Conservation (phyloP, 1,140 invertebrate species). For the Brachionus sp. region DNA sequence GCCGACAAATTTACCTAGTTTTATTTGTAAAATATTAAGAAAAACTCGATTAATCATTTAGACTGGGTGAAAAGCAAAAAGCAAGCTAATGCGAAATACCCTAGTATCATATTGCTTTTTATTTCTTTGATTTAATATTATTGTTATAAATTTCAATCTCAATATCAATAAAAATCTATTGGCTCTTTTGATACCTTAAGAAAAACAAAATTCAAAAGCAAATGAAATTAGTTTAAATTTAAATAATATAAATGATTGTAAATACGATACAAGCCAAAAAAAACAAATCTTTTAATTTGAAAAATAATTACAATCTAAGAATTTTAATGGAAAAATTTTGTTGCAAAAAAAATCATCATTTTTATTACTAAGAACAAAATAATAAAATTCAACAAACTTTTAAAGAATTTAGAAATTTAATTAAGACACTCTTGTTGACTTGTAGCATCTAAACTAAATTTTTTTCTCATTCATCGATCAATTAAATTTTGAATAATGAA, state of each 20-base stretch:
- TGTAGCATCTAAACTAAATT: too few species aligned
- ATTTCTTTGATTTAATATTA: not conserved
- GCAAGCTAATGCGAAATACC: not conserved
- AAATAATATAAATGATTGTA: not conserved
- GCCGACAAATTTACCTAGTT: not conserved
- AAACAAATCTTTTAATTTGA: too few species aligned
- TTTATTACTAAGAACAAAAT: too few species aligned
- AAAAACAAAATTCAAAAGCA: not conserved
- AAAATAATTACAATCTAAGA: too few species aligned
- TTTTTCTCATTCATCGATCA: too few species aligned
- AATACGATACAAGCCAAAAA: too few species aligned
- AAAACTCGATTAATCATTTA: not conserved
- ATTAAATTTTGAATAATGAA: too few species aligned
- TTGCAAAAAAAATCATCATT: too few species aligned
- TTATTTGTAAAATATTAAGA: not conserved
- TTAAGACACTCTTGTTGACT: too few species aligned
- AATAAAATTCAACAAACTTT: too few species aligned
- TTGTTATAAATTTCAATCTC: not conserved
- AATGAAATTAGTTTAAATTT: not conserved
- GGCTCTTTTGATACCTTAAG: not conserved
- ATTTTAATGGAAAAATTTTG: too few species aligned
- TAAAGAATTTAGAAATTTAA: too few species aligned
- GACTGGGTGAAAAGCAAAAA: not conserved
- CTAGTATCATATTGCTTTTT: not conserved
- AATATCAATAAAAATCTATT: not conserved